These are phyloP conservation scores for Dynastes grantii DNA, from an alignment of 2,888 invertebrate species.

Conservation along the genomic window DNA sequence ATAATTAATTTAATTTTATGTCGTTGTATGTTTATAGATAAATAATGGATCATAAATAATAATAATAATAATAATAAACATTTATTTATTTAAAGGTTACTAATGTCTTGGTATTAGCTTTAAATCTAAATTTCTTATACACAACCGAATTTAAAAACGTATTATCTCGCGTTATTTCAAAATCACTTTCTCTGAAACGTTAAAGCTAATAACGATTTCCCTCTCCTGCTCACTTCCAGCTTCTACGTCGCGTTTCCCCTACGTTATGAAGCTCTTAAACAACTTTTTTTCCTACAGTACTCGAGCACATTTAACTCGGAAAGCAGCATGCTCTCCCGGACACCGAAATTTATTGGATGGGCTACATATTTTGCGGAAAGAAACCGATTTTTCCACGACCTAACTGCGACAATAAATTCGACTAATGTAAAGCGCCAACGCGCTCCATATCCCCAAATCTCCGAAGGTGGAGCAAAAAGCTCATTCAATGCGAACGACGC, in stretches of 20 bases:
- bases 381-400: slow-evolving; percentile 1
- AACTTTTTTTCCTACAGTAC: neutral
- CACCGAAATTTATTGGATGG: neutral
- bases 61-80: too few relatives aligned
- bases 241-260: neutral
- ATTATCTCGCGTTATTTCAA: too few relatives aligned
- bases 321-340: neutral
- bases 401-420: slow-evolving; percentile 8
- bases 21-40: too few relatives aligned
- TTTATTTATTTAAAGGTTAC: too few relatives aligned
- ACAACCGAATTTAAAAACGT: too few relatives aligned
- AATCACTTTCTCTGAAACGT: too few relatives aligned
- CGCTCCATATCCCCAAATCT: neutral
- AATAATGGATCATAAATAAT: too few relatives aligned
- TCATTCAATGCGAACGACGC: neutral
- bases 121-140: too few relatives aligned
- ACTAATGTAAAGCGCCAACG: slow-evolving; percentile 2
- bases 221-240: neutral
- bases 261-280: neutral
- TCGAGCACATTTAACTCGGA: neutral
- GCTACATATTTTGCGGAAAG: slow-evolving; percentile 9
- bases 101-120: too few relatives aligned
- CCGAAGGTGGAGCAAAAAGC: neutral
- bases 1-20: too few relatives aligned
- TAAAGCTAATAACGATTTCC: slow-evolving; percentile 4